Evolutionary conservation across 1,140 invertebrate species (phyloP).

Genomic region (Ips typographus): DNA sequence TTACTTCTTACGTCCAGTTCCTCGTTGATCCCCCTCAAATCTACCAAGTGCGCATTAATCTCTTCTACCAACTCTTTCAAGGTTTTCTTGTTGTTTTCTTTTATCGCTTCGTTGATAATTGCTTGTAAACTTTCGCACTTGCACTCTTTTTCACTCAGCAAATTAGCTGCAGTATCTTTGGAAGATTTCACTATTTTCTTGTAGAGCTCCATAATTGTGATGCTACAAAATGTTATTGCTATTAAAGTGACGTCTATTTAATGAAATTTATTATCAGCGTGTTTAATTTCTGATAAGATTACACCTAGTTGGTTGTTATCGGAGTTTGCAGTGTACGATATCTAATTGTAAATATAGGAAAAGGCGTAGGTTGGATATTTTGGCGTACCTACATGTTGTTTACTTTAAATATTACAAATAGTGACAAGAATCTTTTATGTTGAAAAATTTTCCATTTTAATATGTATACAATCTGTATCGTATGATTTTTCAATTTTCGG

Average conservation of each 20-base stretch:
- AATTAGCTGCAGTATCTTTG: background rate
- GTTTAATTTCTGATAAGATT: constrained; percentile 32
- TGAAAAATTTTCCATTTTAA: too few relatives aligned
- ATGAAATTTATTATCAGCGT: background rate
- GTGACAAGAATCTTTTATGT: too few relatives aligned
- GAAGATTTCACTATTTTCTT: constrained; percentile 18
- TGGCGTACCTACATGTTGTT: too few relatives aligned
- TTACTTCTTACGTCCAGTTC: constrained; percentile 8
- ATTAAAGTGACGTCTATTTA: background rate
- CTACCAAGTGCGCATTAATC: constrained; percentile 22
- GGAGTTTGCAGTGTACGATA: too few relatives aligned
- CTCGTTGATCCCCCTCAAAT: constrained; percentile 9
- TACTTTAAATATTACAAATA: too few relatives aligned
- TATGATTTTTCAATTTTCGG: too few relatives aligned
- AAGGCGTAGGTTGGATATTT: too few relatives aligned
- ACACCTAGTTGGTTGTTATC: background rate
- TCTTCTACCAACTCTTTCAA: constrained; percentile 31
- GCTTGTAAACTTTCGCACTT: constrained; percentile 34
- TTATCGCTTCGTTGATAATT: constrained; percentile 25
- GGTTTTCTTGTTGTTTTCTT: constrained; percentile 24
- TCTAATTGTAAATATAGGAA: too few relatives aligned
- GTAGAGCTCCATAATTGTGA: constrained; percentile 18
- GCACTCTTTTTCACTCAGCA: constrained; percentile 27
- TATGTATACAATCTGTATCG: too few relatives aligned
- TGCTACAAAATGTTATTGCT: background rate